Evolutionary conservation across 2,113 vertebrate genomes (phyloP).

Genomic region (Melanocharis versteri): DNA sequence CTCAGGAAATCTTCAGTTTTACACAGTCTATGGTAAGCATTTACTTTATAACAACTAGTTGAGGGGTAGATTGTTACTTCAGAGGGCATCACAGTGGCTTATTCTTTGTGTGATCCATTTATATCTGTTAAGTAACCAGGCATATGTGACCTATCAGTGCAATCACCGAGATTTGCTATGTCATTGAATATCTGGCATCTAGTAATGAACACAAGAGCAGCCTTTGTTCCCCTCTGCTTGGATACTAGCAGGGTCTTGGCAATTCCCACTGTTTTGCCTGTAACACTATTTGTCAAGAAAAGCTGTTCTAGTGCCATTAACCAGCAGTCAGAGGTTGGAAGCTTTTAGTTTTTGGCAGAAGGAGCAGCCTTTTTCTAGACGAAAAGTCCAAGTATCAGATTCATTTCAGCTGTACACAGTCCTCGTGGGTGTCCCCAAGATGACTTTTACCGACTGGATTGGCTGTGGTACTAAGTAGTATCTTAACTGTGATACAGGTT

Average conservation of each 20-base stretch:
- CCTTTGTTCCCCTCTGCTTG: not conserved
- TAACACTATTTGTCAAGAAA: constrained; percentile 1
- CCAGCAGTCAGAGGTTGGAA: not conserved
- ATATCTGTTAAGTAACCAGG: not conserved
- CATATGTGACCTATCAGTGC: not conserved
- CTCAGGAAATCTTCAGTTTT: constrained; percentile 79
- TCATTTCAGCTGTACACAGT: not conserved
- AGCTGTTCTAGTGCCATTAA: constrained; percentile 19
- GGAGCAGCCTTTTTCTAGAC: not conserved
- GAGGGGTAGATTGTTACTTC: not conserved
- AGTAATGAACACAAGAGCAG: not conserved
- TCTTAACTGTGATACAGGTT: not conserved
- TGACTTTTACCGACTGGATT: not conserved
- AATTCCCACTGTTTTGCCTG: constrained; percentile 15
- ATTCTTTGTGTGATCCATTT: not conserved
- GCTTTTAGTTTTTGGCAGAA: constrained; percentile 1
- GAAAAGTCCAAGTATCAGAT: not conserved
- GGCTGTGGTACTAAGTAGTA: not conserved
- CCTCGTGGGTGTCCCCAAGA: not conserved
- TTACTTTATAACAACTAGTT: not conserved
- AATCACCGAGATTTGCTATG: not conserved
- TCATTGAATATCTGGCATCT: constrained; percentile 14
- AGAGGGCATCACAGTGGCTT: not conserved
- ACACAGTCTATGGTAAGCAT: constrained; percentile 86
- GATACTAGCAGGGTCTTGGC: constrained; percentile 16